phyloP scores from a whole-genome alignment of 2,113 vertebrate species.

The Morone saxatilis region DNA sequence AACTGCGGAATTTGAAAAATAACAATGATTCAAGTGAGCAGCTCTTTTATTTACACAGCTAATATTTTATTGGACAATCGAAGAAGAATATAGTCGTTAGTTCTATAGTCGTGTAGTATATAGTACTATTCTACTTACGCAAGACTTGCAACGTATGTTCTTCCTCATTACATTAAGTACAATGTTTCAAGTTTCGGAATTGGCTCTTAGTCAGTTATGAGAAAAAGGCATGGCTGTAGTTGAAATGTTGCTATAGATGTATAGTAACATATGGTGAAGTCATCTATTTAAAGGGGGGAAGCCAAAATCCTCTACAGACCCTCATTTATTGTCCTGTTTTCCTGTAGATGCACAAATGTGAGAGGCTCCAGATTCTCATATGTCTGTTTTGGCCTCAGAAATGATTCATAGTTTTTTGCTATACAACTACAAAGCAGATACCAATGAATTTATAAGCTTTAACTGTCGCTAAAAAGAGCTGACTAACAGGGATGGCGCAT shows the following conservation, averaged over 20 bases:
- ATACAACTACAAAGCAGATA: background rate
- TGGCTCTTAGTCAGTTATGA: background rate
- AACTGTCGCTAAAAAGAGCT: background rate
- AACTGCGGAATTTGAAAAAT: background rate
- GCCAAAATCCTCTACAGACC: conserved; percentile 34
- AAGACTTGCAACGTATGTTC: background rate
- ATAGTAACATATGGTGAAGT: conserved; percentile 57
- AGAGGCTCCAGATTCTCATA: background rate
- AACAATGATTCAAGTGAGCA: background rate
- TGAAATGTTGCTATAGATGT: conserved; percentile 36
- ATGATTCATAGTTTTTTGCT: background rate
- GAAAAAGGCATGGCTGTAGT: background rate
- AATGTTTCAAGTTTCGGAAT: background rate
- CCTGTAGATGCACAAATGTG: conserved; percentile 23
- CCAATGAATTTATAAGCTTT: background rate
- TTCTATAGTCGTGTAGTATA: no score
- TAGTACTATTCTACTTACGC: background rate
- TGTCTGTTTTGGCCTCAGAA: conserved; percentile 3
- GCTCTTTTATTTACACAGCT: background rate
- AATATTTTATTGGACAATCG: background rate
- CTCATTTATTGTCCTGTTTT: conserved; percentile 32
- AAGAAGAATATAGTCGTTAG: background rate
- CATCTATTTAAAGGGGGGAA: conserved; percentile 39
- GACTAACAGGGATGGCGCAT: background rate
- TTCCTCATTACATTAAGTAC: background rate